Base-by-base conservation (phyloP, 2,113 vertebrate species). In the Tupaia tana region DNA sequence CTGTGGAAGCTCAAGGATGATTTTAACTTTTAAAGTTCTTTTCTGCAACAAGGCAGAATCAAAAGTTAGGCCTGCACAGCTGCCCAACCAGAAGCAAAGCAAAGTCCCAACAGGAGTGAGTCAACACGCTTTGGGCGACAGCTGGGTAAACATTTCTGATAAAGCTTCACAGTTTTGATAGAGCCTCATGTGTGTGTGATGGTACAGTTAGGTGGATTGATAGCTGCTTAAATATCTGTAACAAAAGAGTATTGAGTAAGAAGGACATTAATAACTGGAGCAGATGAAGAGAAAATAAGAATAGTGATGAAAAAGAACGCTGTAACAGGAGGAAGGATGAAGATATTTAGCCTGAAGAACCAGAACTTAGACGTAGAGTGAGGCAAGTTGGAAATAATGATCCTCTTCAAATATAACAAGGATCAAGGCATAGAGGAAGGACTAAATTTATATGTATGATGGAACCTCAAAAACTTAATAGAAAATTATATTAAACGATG, bases 81-180 rank as follows among this genome's bases (percentile, higher is more conserved):
- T 94, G 90, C 96, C 97, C 92, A 89, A 79, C 59, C 75, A 86
- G 82, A 93, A 92, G 80, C 4, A 1, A 89, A 87, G 84, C 67
- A 54, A 43, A 91, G 81, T 91, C 78, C 86, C 94, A 86, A 86
- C 80, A 95, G 96, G 90, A 96, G 86, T 34, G 66, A 95, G 90
- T 93, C 96, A 96, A 90, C 71, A 90, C 0, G 34, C 88, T 94
- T 24, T 34, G 79, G 88, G 84, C 6, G 78, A 96, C 97, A 97
- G 96, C 97, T 98, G 97, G 83, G 91, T 96, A 97, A 98, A 98
- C 93, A 95, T 59, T 94, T 97, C 94, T 80, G 71, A 97, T 94
- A 95, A 95, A 96, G 94, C 87, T 93, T 96, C 93, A 78, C 91
- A 81, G 94, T 97, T 97, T 86, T 96, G 96, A 91, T 91, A 74